These are phyloP conservation scores for Chloroceryle aenea DNA, from an alignment of 2,113 vertebrate genomes.

Conservation along the genomic window DNA sequence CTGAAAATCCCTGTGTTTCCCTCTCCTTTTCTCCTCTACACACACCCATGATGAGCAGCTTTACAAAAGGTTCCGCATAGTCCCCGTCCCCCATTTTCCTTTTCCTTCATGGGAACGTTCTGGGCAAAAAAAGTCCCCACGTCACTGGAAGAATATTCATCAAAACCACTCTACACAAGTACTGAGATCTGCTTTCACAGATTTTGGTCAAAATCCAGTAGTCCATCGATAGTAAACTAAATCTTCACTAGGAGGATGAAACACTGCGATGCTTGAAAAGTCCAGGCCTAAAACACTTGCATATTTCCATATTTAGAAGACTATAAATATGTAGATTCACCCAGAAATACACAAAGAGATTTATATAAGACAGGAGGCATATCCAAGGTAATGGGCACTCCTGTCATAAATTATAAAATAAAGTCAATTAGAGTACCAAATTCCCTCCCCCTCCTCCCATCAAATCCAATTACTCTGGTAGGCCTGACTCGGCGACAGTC, in stretches of 20 bases:
- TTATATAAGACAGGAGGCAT: conserved; percentile 5
- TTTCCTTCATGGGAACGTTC: not conserved
- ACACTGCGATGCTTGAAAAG: not conserved
- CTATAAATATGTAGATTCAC: conserved; percentile 43
- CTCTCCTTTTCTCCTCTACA: not conserved
- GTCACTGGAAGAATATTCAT: not conserved
- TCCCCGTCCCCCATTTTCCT: not conserved
- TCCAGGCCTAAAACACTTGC: not conserved
- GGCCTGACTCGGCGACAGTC: not conserved
- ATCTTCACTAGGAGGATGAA: not conserved
- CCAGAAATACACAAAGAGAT: not conserved
- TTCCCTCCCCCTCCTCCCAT: conserved; percentile 21
- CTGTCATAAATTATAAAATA: conserved; percentile 55
- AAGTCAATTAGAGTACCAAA: conserved; percentile 58
- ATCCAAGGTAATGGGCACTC: not conserved
- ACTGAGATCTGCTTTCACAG: fast-evolving
- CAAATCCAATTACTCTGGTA: conserved; percentile 41
- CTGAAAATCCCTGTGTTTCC: not conserved
- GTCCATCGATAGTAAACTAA: not conserved
- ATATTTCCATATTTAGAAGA: not conserved
- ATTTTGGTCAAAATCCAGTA: not conserved
- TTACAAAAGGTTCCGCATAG: not conserved
- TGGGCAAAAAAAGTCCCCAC: not conserved
- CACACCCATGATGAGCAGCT: not conserved
- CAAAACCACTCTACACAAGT: not conserved